Percentiles rank a stretch among this genome's conserved stretches.
Evolutionary conservation across 2,797 vertebrate species (phyloP).

Genomic region (Nyctibius grandis): DNA sequence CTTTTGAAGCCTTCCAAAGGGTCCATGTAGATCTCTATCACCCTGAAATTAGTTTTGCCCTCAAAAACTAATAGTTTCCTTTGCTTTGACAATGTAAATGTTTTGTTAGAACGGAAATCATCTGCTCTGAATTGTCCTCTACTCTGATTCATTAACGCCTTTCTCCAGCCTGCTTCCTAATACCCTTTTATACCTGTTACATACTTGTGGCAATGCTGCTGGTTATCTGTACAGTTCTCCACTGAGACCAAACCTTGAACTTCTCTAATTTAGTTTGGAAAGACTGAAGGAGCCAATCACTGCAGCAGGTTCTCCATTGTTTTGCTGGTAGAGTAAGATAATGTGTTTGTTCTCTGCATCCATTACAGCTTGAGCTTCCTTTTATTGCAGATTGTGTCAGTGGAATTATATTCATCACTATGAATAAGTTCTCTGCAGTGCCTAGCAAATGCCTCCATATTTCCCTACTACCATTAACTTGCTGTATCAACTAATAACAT

Average conservation of each 20-base stretch:
- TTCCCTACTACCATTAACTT: not conserved
- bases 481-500: not conserved
- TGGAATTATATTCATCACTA: not conserved
- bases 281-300: not conserved
- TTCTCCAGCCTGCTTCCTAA: not conserved
- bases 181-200: not conserved
- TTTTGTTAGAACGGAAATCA: not conserved
- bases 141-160: not conserved
- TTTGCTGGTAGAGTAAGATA: not conserved
- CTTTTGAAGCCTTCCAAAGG: not conserved
- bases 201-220: not conserved
- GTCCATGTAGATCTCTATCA: not conserved
- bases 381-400: not conserved
- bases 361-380: not conserved
- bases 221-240: not conserved
- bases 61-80: not conserved
- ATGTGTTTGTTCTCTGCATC: not conserved
- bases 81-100: not conserved
- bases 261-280: not conserved
- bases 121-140: not conserved
- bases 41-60: not conserved
- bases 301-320: not conserved
- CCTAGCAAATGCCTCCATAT: not conserved
- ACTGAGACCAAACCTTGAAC: not conserved
- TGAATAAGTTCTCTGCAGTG: not conserved